These are phyloP conservation scores for Eptesicus fuscus DNA, from an alignment of 2,113 vertebrate species.

Conservation along the genomic window DNA sequence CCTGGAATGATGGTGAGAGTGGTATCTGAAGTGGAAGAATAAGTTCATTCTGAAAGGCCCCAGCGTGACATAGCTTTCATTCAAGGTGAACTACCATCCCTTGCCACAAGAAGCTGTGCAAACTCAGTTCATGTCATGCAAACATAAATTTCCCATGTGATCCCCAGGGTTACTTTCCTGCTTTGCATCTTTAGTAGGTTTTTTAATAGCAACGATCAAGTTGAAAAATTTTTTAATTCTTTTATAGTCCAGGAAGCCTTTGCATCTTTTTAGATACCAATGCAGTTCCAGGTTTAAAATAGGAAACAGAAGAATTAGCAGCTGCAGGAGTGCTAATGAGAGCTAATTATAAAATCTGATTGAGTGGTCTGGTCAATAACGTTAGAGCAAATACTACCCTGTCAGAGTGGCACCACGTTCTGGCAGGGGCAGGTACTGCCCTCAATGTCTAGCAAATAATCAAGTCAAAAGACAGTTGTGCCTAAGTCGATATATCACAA, in stretches of 20 bases:
- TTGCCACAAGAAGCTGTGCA: not conserved
- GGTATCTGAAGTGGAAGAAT: not conserved
- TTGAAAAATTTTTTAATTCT: slow-evolving; percentile 50
- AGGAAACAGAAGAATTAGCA: slow-evolving; percentile 20
- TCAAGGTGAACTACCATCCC: not conserved
- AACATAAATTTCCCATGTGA: not conserved
- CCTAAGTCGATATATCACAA: not conserved
- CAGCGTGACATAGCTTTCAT: not conserved
- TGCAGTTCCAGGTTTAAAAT: slow-evolving; percentile 60
- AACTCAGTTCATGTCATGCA: not conserved
- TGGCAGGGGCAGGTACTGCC: not conserved
- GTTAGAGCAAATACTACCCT: not conserved
- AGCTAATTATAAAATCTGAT: slow-evolving; percentile 60
- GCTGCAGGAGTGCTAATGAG: slow-evolving; percentile 64
- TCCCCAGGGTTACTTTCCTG: not conserved
- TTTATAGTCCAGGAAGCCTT: slow-evolving; percentile 61
- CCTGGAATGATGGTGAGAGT: not conserved
- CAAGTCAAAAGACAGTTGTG: not conserved
- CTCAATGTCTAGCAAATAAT: not conserved
- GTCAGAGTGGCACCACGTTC: not conserved
- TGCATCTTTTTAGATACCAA: slow-evolving; percentile 58
- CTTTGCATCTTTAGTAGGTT: not conserved
- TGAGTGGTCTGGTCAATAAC: slow-evolving; percentile 11
- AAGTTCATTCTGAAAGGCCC: not conserved
- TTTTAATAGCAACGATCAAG: not conserved